These are phyloP conservation scores for Osmerus eperlanus DNA, from an alignment of 2,113 vertebrate genomes.

Conservation along the genomic window DNA sequence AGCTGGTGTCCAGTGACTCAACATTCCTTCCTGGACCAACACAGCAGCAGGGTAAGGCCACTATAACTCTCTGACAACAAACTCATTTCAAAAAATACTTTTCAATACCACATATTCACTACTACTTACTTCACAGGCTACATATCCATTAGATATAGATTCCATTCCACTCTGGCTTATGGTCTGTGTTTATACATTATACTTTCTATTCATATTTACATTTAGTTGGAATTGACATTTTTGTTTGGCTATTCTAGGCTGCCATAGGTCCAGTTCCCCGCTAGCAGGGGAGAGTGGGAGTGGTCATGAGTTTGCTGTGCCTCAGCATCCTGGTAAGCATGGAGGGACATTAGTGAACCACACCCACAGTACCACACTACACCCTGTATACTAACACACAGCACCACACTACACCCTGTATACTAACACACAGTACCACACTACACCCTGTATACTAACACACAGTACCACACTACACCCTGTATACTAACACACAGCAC, in stretches of 20 bases:
- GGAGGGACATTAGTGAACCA: background rate
- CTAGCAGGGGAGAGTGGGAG: conserved; percentile 4
- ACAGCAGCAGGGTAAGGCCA: background rate
- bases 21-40: conserved; percentile 8
- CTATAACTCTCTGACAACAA: background rate
- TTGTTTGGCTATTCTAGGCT: conserved; percentile 18
- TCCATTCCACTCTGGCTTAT: background rate
- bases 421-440: no score
- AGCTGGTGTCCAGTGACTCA: conserved; percentile 21
- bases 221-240: background rate
- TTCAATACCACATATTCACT: no score
- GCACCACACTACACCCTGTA: background rate
- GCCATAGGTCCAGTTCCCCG: conserved; percentile 8
- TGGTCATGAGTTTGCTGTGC: conserved; percentile 35
- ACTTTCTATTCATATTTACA: background rate
- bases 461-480: no score
- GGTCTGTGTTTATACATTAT: background rate
- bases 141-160: background rate
- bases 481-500: no score
- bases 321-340: conserved; percentile 39
- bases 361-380: background rate
- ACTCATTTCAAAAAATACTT: no score
- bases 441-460: no score
- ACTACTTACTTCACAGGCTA: background rate
- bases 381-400: background rate